Conservation (phyloP, 30 jellyfish, hydroid and myxozoan genomes). For the Hydra vulgaris region DNA sequence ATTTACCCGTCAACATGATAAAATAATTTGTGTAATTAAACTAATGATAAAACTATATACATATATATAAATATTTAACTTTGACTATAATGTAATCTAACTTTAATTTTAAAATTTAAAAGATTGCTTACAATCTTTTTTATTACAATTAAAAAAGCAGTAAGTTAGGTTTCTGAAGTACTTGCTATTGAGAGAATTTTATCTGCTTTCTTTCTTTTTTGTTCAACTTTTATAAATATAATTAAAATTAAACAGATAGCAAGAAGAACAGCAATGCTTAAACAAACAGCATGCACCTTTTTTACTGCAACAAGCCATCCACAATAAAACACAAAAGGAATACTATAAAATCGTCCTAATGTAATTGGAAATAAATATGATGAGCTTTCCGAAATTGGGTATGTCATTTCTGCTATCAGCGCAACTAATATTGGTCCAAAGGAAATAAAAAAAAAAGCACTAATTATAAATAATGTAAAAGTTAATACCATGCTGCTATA, state of each 20-base stretch:
- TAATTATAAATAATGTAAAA: not conserved
- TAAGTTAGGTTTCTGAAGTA: not conserved
- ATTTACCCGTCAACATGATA: too few relatives aligned
- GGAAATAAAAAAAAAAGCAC: conserved; percentile 11
- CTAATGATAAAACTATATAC: too few relatives aligned
- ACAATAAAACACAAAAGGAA: conserved; percentile 12
- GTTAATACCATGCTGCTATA: not conserved
- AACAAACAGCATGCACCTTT: not conserved
- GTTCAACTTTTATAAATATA: conserved; percentile 4
- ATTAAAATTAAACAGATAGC: conserved; percentile 13
- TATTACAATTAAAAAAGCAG: too few relatives aligned
- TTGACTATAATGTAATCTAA: too few relatives aligned
- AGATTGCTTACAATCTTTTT: too few relatives aligned
- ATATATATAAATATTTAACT: too few relatives aligned
- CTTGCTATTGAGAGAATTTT: not conserved
- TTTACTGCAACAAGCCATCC: conserved; percentile 19
- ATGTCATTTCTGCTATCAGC: conserved; percentile 23
- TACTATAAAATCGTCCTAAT: conserved; percentile 25
- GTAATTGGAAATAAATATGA: conserved; percentile 20
- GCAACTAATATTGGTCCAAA: conserved; percentile 22
- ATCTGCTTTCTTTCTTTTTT: conserved; percentile 12
- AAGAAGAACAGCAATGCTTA: conserved; percentile 8
- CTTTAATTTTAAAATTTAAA: too few relatives aligned
- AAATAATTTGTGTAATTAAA: too few relatives aligned
- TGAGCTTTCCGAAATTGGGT: conserved; percentile 26